Conservation (phyloP, 2,113 vertebrate genomes). For the Microcebus griseorufus region DNA sequence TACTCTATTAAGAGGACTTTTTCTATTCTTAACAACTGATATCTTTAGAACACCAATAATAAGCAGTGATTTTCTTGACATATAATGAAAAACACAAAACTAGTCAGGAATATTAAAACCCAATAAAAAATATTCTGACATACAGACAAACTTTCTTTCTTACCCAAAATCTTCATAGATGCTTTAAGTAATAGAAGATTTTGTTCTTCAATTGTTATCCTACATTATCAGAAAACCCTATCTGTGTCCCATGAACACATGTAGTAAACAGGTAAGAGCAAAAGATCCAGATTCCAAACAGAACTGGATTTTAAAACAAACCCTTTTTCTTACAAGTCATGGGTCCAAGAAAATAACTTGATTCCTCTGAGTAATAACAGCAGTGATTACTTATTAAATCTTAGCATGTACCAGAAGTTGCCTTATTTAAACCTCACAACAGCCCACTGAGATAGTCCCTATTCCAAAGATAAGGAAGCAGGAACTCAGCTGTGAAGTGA, state of each 20-base stretch:
- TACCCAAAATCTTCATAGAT: constrained; percentile 3
- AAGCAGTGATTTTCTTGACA: neutral
- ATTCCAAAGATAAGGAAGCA: neutral
- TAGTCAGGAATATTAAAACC: neutral
- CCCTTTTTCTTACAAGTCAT: constrained; percentile 10
- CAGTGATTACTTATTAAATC: neutral
- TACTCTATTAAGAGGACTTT: neutral
- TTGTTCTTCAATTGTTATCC: neutral
- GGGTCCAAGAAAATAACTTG: neutral
- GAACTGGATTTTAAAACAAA: constrained; percentile 32
- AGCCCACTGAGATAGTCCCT: neutral
- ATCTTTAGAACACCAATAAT: neutral
- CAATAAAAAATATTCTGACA: neutral
- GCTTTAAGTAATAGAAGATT: neutral
- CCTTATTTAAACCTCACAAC: neutral
- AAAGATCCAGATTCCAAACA: constrained; percentile 39
- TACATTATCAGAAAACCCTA: constrained; percentile 27
- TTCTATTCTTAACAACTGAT: neutral
- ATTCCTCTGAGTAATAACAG: neutral
- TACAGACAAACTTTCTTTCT: neutral
- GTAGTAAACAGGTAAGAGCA: neutral
- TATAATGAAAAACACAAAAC: neutral
- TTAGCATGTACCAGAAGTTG: neutral
- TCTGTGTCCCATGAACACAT: neutral
- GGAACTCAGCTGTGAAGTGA: neutral